Evolutionary conservation across 2,113 vertebrate genomes (phyloP), one percentile per base, ranked within the genome.

Genomic region (Ceyx cyanopectus): DNA sequence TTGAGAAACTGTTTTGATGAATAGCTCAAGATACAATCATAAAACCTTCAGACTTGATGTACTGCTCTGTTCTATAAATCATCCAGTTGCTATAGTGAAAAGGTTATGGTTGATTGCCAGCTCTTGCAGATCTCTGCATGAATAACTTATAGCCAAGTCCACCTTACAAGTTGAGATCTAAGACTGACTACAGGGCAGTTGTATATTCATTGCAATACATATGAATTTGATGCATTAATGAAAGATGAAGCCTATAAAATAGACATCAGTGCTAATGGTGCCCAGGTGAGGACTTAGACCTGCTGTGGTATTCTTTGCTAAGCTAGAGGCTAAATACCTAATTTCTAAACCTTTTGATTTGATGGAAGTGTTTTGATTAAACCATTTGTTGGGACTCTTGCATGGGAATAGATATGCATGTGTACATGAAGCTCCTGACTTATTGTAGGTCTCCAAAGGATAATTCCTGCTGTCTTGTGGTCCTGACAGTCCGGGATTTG

Each of bases 21-120:
- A 95, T 93, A 87, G 80, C 81, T 93, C 66, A 51, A 57, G 60
- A 90, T 90, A 82, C 57, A 74, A 82, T 95, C 89, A 57, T 96
- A 83, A 95, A 94, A 34, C 45, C 70, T 78, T 96, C 92, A 91
- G 68, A 46, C 24, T 82, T 96, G 93, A 95, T 84, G 40, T 95
- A 94, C 69, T 91, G 6, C 70, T 92, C 74, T 88, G 68, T 90
- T 92, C 68, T 32, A 90, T 87, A 87, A 94, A 95, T 95, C 85
- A 86, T 82, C 32, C 37, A 75, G 91, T 87, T 94, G 82, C 87
- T 81, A 30, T 60, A 91, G 85, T 58, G 74, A 93, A 84, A 91
- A 94, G 56, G 80, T 95, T 95, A 80, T 4, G 3, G 73, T 81
- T 95, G 93, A 92, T 72, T 83, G 58, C 84, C 72, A 75, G 60